Percentiles rank a stretch among this genome's conserved stretches.
These are phyloP conservation scores for Clitarchus hookeri DNA, from an alignment of 2,888 invertebrate genomes.

Conservation along the genomic window DNA sequence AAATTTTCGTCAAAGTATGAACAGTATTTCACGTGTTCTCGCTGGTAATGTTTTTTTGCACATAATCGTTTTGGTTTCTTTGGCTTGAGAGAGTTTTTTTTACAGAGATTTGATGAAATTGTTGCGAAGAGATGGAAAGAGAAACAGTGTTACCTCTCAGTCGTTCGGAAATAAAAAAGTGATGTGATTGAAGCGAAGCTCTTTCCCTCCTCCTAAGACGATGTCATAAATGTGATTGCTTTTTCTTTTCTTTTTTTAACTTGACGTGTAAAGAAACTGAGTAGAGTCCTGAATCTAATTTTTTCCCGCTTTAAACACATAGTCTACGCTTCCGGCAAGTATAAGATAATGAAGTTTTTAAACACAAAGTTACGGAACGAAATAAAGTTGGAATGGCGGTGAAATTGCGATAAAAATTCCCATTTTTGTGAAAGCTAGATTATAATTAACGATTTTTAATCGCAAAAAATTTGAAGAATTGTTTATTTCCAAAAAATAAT, in stretches of 20 bases:
- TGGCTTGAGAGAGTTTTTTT: not conserved
- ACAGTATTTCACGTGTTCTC: no score
- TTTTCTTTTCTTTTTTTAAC: not conserved
- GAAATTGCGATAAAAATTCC: no score
- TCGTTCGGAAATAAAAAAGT: not conserved
- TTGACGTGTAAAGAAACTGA: not conserved
- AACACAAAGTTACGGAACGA: not conserved
- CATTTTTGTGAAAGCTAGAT: no score
- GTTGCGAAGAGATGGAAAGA: not conserved
- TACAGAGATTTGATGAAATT: not conserved
- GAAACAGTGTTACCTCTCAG: not conserved
- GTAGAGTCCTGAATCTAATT: not conserved
- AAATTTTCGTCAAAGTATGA: no score
- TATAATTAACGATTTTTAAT: no score
- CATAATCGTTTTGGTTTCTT: no score
- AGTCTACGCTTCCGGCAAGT: not conserved
- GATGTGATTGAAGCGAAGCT: not conserved
- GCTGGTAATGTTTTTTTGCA: no score
- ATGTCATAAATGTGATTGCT: constrained; percentile 9
- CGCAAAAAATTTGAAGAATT: no score
- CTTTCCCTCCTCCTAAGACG: not conserved
- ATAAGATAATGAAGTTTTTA: not conserved
- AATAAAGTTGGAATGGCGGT: not conserved
- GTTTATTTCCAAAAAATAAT: no score
- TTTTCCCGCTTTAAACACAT: not conserved